Evolutionary conservation across 2,113 vertebrate genomes (phyloP), one percentile per base, ranked within the genome.

Genomic region (Plestiodon gilberti): DNA sequence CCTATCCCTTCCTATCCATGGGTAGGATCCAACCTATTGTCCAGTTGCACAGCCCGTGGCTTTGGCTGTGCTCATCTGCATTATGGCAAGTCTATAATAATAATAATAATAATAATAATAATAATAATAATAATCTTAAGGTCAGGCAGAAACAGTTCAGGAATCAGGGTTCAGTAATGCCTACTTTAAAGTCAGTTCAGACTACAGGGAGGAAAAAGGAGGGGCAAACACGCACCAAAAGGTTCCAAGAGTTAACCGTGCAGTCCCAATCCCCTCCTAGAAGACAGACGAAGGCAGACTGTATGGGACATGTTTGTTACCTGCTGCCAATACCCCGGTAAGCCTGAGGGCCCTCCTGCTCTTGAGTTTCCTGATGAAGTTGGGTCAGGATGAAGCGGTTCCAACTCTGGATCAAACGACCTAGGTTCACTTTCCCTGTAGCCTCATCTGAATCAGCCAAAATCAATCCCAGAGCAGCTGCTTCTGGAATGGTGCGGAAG

Each of bases 361-460:
- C 99, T 95, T 99, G 99, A 0, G 98, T 99, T 88, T 99, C 99
- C 95, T 99, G 99, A 95, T 99, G 99, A 38, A 99, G 97, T 87
- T 99, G 99, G 0, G 99, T 99, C 28, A 99, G 97, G 93, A 99
- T 99, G 95, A 99, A 99, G 17, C 99, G 97, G 91, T 99, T 99
- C 99, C 99, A 99, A 95, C 99, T 98, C 95, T 99, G 99, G 89
- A 99, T 98, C 35, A 99, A 95, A 35, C 98, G 95, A 1, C 98
- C 99, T 25, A 99, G 96, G 86, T 96, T 97, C 93, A 98, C 98
- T 87, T 99, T 99, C 52, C 99, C 99, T 0, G 98, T 99, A 88
- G 98, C 98, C 87, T 99, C 99, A 0, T 99, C 99, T 0, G 99
- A 99, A 91, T 99, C 99, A 0, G 99, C 98, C 75, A 99, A 96